These are phyloP conservation scores for Drosophila putrida DNA, from an alignment of 2,888 invertebrate species.

Conservation along the genomic window DNA sequence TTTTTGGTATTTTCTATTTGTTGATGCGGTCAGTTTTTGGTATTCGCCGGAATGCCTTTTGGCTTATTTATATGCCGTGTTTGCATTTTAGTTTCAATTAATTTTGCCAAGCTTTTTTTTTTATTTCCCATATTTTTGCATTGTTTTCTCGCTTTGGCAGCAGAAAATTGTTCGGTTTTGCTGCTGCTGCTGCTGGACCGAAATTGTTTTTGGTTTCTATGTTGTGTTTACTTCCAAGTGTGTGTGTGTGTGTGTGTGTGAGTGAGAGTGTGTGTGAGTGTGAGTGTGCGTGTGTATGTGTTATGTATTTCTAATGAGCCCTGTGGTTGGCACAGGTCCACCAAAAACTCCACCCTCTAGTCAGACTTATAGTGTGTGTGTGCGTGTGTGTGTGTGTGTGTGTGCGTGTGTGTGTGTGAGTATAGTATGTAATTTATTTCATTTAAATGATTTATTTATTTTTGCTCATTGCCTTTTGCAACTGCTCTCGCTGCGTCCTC, in stretches of 20 bases:
- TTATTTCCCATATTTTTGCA: not conserved
- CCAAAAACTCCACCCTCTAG: not conserved
- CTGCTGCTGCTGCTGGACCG: slow-evolving; percentile 10
- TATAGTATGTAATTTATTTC: slow-evolving; percentile 60
- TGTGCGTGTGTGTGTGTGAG: slow-evolving; percentile 9
- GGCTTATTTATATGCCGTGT: slow-evolving; percentile 25
- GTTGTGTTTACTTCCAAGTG: not conserved
- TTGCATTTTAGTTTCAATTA: slow-evolving; percentile 52
- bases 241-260: not conserved
- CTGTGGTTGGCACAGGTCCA: slow-evolving; percentile 42
- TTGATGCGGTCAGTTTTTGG: slow-evolving; percentile 4
- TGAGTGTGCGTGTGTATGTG: not conserved
- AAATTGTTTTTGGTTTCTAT: slow-evolving; percentile 4
- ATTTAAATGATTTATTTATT: slow-evolving; percentile 81
- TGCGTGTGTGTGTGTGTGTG: slow-evolving; percentile 20
- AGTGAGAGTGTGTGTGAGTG: slow-evolving; percentile 11
- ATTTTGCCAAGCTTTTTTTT: slow-evolving; percentile 17
- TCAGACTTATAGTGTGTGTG: slow-evolving; percentile 1
- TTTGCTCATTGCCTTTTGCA: slow-evolving; percentile 72
- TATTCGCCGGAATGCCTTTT: not conserved
- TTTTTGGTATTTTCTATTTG: not conserved
- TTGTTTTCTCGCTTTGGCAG: slow-evolving; percentile 1
- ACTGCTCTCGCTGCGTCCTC: slow-evolving; percentile 42
- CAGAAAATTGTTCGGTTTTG: slow-evolving; percentile 17
- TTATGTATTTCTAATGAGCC: slow-evolving; percentile 75